Percentiles rank a stretch among this genome's conserved stretches.
Evolutionary conservation across 2,113 vertebrate species (phyloP).

Genomic region (Notechis scutatus): DNA sequence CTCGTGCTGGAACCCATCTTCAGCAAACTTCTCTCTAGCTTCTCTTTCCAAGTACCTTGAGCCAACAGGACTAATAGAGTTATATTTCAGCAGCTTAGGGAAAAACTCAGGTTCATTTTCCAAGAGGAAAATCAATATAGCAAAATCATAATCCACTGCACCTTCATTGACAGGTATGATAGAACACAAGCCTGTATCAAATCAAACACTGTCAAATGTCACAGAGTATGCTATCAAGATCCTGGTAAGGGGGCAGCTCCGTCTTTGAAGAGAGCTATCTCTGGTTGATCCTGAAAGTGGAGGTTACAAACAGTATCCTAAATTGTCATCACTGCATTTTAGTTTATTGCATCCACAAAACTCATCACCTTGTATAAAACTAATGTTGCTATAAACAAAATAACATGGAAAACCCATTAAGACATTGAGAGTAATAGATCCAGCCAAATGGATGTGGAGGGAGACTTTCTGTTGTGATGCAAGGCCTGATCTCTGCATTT

Average conservation of each 20-base stretch:
- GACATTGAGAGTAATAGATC: neutral
- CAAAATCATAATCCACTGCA: neutral
- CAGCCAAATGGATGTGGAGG: neutral
- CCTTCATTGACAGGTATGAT: neutral
- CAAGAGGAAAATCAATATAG: neutral
- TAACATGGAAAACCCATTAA: neutral
- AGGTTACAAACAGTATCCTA: neutral
- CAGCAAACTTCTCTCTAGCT: too few relatives aligned
- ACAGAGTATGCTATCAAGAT: neutral
- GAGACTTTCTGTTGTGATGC: neutral
- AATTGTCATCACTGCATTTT: neutral
- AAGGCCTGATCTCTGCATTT: neutral
- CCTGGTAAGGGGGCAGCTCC: neutral
- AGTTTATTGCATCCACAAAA: neutral
- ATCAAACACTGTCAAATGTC: neutral
- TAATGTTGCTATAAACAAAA: neutral
- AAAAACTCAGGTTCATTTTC: neutral
- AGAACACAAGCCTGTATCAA: neutral
- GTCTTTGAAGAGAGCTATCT: neutral
- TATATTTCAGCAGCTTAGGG: neutral
- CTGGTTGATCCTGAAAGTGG: neutral
- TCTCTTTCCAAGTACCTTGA: neutral
- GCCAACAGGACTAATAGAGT: neutral
- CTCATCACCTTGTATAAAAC: neutral
- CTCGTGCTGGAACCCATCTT: too few relatives aligned